phyloP scores from a whole-genome alignment of 2,888 invertebrate genomes.

The Ischnura elegans region DNA sequence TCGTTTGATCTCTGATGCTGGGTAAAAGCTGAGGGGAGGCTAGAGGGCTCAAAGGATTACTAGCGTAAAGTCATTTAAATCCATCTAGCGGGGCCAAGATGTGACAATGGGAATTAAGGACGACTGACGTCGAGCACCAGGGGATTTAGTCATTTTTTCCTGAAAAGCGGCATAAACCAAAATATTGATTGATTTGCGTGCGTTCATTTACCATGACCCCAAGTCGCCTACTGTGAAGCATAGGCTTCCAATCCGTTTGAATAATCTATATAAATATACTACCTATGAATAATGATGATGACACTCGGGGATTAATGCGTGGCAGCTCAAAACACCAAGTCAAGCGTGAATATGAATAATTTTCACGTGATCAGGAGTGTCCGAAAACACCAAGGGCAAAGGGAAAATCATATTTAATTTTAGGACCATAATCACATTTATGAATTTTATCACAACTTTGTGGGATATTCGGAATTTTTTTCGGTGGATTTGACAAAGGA shows the following conservation, averaged over 20 bases:
- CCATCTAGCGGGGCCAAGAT: neutral
- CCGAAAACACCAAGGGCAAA: too few species aligned
- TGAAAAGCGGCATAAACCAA: neutral
- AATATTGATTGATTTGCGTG: neutral
- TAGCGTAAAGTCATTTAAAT: constrained; percentile 1
- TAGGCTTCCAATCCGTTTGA: neutral
- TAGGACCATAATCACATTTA: too few species aligned
- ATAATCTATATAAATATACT: neutral
- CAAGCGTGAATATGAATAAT: neutral
- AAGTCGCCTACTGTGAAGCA: neutral
- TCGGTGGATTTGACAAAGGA: too few species aligned
- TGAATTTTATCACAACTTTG: too few species aligned
- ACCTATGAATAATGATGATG: neutral
- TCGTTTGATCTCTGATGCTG: constrained; percentile 27
- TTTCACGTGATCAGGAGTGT: neutral
- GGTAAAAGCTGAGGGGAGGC: neutral
- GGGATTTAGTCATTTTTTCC: neutral
- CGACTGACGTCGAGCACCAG: neutral
- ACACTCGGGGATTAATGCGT: neutral
- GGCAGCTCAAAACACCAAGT: neutral
- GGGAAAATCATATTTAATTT: too few species aligned
- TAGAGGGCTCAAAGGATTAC: neutral
- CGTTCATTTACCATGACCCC: neutral
- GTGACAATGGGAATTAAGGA: constrained; percentile 14
- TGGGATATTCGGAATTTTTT: too few species aligned